phyloP scores from a whole-genome alignment of 2,888 invertebrate species.

The Pyrocoelia pectoralis region DNA sequence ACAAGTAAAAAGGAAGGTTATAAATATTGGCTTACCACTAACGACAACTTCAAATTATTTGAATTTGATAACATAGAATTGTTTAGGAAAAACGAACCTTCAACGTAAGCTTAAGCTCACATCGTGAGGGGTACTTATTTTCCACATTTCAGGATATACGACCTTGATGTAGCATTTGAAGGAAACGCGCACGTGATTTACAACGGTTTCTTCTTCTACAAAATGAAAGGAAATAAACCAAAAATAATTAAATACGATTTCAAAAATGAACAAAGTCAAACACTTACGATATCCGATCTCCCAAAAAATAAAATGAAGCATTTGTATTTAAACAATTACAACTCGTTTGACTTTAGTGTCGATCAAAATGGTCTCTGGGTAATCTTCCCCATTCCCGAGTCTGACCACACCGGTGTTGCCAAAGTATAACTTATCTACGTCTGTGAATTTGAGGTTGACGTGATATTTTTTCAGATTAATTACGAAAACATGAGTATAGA shows the following conservation, averaged over 20 bases:
- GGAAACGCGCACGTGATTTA: slow-evolving; percentile 96
- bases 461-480: slow-evolving; percentile 62
- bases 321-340: slow-evolving; percentile 80
- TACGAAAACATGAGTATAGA: slow-evolving; percentile 66
- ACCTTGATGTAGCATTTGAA: slow-evolving; percentile 62
- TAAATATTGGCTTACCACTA: slow-evolving; percentile 84
- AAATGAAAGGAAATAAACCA: slow-evolving; percentile 72
- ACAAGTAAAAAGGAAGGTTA: slow-evolving; percentile 64
- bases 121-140: not conserved
- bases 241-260: slow-evolving; percentile 72
- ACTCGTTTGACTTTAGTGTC: slow-evolving; percentile 92
- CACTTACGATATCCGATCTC: slow-evolving; percentile 46
- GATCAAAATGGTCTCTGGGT: slow-evolving; percentile 99
- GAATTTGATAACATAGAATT: slow-evolving; percentile 80
- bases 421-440: slow-evolving; percentile 74
- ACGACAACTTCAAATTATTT: slow-evolving; percentile 73
- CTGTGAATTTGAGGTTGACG: too few species aligned
- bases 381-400: slow-evolving; percentile 85
- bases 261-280: slow-evolving; percentile 62
- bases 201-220: slow-evolving; percentile 90
- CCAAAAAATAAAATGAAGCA: slow-evolving; percentile 56
- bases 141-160: slow-evolving; percentile 18
- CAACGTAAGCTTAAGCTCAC: slow-evolving; percentile 57
- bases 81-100: slow-evolving; percentile 68
- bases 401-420: slow-evolving; percentile 85